A percentile compares a stretch with the other conserved stretches of the same genome.
Conservation (phyloP, 2,797 vertebrate species). For the Gouania willdenowi region DNA sequence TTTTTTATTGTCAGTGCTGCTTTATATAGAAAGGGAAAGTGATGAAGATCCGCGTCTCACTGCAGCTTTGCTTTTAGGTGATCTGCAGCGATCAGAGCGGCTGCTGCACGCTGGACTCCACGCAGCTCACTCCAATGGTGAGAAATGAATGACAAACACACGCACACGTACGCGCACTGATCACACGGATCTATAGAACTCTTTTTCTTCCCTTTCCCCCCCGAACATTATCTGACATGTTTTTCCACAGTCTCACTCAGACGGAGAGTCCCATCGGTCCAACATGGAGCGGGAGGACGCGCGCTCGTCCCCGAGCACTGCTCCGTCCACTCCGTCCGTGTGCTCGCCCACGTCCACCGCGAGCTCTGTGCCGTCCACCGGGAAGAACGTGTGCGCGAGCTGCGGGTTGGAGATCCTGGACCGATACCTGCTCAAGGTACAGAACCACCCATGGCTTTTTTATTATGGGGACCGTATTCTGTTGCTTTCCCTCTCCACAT, state of each 20-base stretch:
- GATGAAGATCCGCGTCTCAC: conserved; percentile 55
- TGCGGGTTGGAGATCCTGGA: conserved; percentile 93
- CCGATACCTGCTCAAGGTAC: conserved; percentile 90
- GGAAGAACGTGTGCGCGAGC: conserved; percentile 93
- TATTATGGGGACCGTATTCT: no score
- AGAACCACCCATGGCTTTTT: no score
- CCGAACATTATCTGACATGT: no score
- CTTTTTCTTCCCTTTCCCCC: neutral
- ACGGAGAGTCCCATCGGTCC: conserved; percentile 86
- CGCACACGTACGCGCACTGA: no score
- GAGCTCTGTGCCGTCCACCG: conserved; percentile 85
- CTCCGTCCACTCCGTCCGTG: conserved; percentile 88
- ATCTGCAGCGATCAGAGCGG: conserved; percentile 71
- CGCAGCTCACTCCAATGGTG: conserved; percentile 87
- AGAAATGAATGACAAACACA: no score
- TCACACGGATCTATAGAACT: no score
- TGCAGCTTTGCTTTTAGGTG: conserved; percentile 73
- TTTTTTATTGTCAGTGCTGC: conserved; percentile 84
- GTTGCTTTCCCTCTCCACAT: no score
- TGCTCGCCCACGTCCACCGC: conserved; percentile 88
- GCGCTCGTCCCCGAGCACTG: conserved; percentile 86
- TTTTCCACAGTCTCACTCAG: conserved; percentile 89
- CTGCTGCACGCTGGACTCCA: conserved; percentile 78
- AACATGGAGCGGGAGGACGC: conserved; percentile 87
- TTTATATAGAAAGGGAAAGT: conserved; percentile 79